Percentiles rank a stretch among this genome's conserved stretches.
phyloP scores from a whole-genome alignment of 2,797 vertebrate species.

The Ceryle rudis region DNA sequence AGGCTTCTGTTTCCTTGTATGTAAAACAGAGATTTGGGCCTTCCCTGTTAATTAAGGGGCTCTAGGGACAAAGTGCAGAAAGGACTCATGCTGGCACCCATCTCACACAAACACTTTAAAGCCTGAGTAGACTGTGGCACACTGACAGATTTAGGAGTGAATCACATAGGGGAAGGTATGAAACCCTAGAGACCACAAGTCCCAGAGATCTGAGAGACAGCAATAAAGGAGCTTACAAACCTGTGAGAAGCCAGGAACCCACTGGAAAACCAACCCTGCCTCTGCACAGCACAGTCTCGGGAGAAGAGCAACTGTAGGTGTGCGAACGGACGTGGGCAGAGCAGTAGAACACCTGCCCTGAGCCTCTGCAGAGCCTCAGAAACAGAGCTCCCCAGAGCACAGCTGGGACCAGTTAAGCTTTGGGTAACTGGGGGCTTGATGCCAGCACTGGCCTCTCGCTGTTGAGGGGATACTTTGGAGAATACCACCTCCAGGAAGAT shows the following conservation, averaged over 20 bases:
- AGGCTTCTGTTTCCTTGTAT: not conserved
- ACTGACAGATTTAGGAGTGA: not conserved
- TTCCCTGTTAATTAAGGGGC: not conserved
- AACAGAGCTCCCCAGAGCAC: not conserved
- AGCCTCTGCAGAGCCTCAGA: not conserved
- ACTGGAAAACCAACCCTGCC: not conserved
- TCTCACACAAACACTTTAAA: not conserved
- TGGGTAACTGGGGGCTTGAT: not conserved
- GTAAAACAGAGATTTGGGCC: not conserved
- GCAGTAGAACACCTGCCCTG: not conserved
- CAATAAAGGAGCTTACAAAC: not conserved
- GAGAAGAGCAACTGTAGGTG: not conserved
- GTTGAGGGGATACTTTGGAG: not conserved
- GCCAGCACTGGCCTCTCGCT: not conserved
- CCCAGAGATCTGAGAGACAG: not conserved
- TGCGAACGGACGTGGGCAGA: not conserved
- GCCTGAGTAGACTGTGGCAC: not conserved
- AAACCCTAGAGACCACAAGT: not conserved
- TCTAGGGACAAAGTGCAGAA: not conserved
- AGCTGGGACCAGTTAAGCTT: not conserved
- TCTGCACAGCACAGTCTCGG: fast-evolving
- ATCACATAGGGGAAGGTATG: not conserved
- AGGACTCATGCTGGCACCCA: not conserved
- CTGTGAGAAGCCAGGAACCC: not conserved
- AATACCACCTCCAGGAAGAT: not conserved